These are phyloP conservation scores for Papilio xuthus DNA, from an alignment of 1,140 invertebrate species.

Conservation along the genomic window DNA sequence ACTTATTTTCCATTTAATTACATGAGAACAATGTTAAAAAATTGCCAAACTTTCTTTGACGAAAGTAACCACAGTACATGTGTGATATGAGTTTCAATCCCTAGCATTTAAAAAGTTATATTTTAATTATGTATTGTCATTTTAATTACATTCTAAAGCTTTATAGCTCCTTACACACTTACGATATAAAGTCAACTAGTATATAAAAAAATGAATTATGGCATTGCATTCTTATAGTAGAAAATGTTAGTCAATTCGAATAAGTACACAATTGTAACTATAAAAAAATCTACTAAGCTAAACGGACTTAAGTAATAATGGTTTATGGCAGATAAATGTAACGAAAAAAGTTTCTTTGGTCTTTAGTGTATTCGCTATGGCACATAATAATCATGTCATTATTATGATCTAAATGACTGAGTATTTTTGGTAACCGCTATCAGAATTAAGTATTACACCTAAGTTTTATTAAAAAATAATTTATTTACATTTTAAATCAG, in stretches of 20 bases:
- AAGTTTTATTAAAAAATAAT: constrained; percentile 64
- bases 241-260: constrained; percentile 1
- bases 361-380: constrained; percentile 4
- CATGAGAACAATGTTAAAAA: background rate
- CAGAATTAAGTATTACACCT: constrained; percentile 58
- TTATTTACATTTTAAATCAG: constrained; percentile 73
- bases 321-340: constrained; percentile 26
- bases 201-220: constrained; percentile 16
- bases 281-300: background rate
- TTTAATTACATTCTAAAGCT: constrained; percentile 57
- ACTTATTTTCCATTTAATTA: background rate
- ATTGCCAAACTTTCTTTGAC: background rate
- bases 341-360: constrained; percentile 38
- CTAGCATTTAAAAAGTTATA: constrained; percentile 43
- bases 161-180: constrained; percentile 42
- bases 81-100: constrained; percentile 60
- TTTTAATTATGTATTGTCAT: constrained; percentile 67
- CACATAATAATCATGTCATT: background rate
- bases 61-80: constrained; percentile 1
- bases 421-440: constrained; percentile 66
- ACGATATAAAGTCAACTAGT: constrained; percentile 22
- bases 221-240: constrained; percentile 25
- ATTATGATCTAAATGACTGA: constrained; percentile 41
- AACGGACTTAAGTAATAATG: constrained; percentile 2
- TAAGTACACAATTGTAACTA: constrained; percentile 31